Evolutionary conservation across 2,113 vertebrate species (phyloP).

Genomic region (Suricata suricatta): DNA sequence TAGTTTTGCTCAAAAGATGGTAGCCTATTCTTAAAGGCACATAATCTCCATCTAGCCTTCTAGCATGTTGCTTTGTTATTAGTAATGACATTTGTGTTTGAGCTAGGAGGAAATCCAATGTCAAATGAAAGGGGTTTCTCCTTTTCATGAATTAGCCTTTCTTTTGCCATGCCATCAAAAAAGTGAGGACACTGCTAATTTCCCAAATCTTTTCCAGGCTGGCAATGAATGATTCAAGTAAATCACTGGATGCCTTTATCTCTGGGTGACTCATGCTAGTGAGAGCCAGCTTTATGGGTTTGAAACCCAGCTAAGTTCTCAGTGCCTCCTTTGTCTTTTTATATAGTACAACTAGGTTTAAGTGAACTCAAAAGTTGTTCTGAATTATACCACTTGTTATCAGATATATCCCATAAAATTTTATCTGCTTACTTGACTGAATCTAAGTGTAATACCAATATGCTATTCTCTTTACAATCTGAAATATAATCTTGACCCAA

Average conservation of each 20-base stretch:
- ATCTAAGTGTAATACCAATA: constrained; percentile 1
- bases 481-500: constrained; percentile 34
- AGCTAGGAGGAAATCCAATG: constrained; percentile 69
- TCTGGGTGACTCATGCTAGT: constrained; percentile 57
- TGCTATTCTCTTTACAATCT: constrained; percentile 1
- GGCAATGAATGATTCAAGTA: constrained; percentile 64
- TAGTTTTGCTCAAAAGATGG: constrained; percentile 22
- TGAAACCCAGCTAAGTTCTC: constrained; percentile 70
- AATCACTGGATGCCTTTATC: constrained; percentile 47
- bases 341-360: not conserved
- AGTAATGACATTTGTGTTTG: constrained; percentile 63
- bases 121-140: constrained; percentile 69
- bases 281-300: constrained; percentile 53
- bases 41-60: not conserved
- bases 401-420: constrained; percentile 34
- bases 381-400: constrained; percentile 17
- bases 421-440: not conserved
- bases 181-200: constrained; percentile 49
- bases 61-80: constrained; percentile 57
- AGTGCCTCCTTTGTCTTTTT: constrained; percentile 76
- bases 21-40: constrained; percentile 36
- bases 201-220: constrained; percentile 37
- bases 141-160: constrained; percentile 79
- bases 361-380: constrained; percentile 42
- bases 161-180: constrained; percentile 57